Evolutionary conservation across 92 coral and sea anemone genomes (phyloP).

Genomic region (Hydrozoanthus gracilis): DNA sequence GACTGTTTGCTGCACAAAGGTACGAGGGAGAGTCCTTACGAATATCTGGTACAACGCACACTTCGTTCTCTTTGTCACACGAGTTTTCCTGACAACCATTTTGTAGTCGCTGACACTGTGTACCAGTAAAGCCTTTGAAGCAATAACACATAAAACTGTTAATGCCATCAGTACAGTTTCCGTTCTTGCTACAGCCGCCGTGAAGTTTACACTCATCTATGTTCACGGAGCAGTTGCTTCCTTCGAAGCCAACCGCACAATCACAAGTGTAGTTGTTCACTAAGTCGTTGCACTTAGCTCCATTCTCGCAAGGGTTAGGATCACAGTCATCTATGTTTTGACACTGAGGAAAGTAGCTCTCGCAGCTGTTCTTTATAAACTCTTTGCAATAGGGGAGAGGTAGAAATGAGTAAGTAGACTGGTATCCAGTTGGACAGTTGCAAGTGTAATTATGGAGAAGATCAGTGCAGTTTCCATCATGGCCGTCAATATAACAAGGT

Average conservation of each 20-base stretch:
- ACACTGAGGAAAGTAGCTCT: constrained; percentile 45
- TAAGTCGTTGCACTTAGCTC: constrained; percentile 46
- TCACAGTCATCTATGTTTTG: constrained; percentile 52
- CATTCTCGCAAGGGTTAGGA: constrained; percentile 70
- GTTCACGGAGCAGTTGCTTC: constrained; percentile 62
- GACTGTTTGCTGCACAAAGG: constrained; percentile 41
- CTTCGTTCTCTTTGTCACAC: constrained; percentile 47
- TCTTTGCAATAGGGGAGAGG: constrained; percentile 9
- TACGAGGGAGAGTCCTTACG: not conserved
- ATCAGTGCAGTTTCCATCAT: constrained; percentile 77
- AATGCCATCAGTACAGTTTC: constrained; percentile 75
- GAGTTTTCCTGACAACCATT: constrained; percentile 58
- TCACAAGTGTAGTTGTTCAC: constrained; percentile 61
- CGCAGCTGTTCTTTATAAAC: not conserved
- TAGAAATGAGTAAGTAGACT: not conserved
- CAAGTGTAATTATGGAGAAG: constrained; percentile 73
- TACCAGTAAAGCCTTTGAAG: constrained; percentile 65
- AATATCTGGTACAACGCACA: constrained; percentile 60
- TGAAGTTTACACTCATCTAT: constrained; percentile 74
- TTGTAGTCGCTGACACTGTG: constrained; percentile 72
- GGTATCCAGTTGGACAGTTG: constrained; percentile 69
- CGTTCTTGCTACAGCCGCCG: constrained; percentile 37
- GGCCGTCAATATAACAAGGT: constrained; percentile 70
- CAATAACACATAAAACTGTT: constrained; percentile 78
- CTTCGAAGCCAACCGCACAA: constrained; percentile 74